These are phyloP conservation scores for Aphidius ervi DNA, from an alignment of 1,140 invertebrate species.

Conservation along the genomic window DNA sequence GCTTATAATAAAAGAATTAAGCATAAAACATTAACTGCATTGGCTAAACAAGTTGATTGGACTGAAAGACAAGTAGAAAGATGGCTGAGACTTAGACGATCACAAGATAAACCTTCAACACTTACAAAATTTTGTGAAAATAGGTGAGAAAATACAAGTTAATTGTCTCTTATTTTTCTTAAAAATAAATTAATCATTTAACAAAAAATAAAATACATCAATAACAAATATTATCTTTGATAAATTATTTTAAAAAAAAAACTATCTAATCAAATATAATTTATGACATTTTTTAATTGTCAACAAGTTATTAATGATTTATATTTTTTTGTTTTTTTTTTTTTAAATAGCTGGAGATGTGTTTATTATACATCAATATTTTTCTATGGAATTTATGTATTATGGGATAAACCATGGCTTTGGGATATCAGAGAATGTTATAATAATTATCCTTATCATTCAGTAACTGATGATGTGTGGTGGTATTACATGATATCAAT, in stretches of 20 bases:
- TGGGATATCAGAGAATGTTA: conserved; percentile 92
- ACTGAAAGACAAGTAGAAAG: conserved; percentile 84
- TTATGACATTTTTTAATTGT: too few species aligned
- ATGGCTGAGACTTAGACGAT: conserved; percentile 78
- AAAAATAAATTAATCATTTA: too few species aligned
- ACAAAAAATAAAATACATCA: too few species aligned
- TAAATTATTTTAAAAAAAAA: too few species aligned
- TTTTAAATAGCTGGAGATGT: conserved; percentile 71
- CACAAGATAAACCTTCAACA: conserved; percentile 81
- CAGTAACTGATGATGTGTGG: conserved; percentile 71
- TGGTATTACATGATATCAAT: conserved; percentile 97
- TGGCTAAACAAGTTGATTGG: conserved; percentile 84
- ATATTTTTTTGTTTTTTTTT: conserved; percentile 16
- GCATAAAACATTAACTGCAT: conserved; percentile 66
- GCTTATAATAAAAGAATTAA: conserved; percentile 69
- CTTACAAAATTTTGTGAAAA: conserved; percentile 91
- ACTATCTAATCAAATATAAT: too few species aligned
- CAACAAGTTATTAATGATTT: background rate
- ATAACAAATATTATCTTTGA: background rate
- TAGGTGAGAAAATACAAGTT: conserved; percentile 44
- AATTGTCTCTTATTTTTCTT: too few species aligned
- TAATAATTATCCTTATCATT: conserved; percentile 70
- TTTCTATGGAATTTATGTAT: conserved; percentile 72
- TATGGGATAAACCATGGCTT: conserved; percentile 93
- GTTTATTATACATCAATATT: conserved; percentile 83